A percentile compares a stretch with the other conserved stretches of the same genome.
Evolutionary conservation across 1,140 invertebrate species (phyloP).

Genomic region (Lordiphosa collinella): DNA sequence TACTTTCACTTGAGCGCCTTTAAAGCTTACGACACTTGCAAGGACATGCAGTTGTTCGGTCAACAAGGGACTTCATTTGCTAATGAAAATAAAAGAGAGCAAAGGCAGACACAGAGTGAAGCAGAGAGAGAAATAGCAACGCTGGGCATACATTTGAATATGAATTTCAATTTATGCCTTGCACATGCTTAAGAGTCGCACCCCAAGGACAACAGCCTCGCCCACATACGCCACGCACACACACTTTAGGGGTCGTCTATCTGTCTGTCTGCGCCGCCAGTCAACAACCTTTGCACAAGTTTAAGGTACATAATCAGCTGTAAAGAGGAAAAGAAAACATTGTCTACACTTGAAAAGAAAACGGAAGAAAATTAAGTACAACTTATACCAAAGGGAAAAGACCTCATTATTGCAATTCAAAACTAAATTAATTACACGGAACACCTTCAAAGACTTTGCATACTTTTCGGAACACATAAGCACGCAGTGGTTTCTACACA

Average conservation of each 20-base stretch:
- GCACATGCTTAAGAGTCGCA: slow-evolving; percentile 66
- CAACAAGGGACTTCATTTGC: slow-evolving; percentile 35
- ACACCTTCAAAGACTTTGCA: too few relatives aligned
- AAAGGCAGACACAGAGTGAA: slow-evolving; percentile 9
- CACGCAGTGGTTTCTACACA: too few relatives aligned
- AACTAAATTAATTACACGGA: too few relatives aligned
- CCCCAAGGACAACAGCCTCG: slow-evolving; percentile 41
- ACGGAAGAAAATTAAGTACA: slow-evolving; percentile 21
- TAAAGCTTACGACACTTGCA: slow-evolving; percentile 51
- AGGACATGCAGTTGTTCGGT: slow-evolving; percentile 23
- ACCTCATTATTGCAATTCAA: too few relatives aligned
- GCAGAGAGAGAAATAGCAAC: neutral
- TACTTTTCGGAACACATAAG: too few relatives aligned
- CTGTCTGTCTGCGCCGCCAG: slow-evolving; percentile 50
- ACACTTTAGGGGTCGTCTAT: slow-evolving; percentile 43
- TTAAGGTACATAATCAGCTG: slow-evolving; percentile 72
- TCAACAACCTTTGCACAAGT: slow-evolving; percentile 74
- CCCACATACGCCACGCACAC: slow-evolving; percentile 16
- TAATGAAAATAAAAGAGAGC: slow-evolving; percentile 61
- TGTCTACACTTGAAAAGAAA: slow-evolving; percentile 41
- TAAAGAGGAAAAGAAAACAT: slow-evolving; percentile 44
- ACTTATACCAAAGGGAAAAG: too few relatives aligned
- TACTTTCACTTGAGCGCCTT: slow-evolving; percentile 70
- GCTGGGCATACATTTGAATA: slow-evolving; percentile 38
- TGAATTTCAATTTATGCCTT: slow-evolving; percentile 67